These are phyloP conservation scores for Ochropleura leucogaster DNA, from an alignment of 2,888 invertebrate genomes.

Conservation along the genomic window DNA sequence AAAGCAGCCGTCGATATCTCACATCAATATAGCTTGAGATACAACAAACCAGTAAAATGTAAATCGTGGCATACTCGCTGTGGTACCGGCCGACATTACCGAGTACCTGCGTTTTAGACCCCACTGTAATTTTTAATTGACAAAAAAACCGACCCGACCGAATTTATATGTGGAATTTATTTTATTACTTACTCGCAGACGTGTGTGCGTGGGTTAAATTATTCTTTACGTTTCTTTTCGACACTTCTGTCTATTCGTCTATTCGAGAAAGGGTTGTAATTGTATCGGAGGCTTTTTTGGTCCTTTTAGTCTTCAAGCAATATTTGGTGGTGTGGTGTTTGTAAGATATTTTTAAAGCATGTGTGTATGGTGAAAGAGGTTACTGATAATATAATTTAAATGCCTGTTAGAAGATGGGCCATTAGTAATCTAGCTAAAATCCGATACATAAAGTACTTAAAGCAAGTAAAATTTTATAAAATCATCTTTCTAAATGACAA, in stretches of 20 bases:
- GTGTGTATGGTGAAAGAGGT: neutral
- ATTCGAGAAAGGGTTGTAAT: conserved; percentile 51
- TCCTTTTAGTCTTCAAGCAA: conserved; percentile 1
- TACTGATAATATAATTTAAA: neutral
- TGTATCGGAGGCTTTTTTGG: conserved; percentile 45
- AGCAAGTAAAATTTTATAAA: too few species aligned
- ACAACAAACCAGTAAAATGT: conserved; percentile 56
- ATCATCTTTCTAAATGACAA: neutral
- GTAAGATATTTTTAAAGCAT: conserved; percentile 22
- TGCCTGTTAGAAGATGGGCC: neutral
- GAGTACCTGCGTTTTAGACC: conserved; percentile 84
- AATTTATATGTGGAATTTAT: conserved; percentile 88
- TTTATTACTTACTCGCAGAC: conserved; percentile 80
- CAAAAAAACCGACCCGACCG: conserved; percentile 86
- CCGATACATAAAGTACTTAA: neutral
- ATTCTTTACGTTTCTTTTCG: conserved; percentile 68
- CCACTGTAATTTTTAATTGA: conserved; percentile 89
- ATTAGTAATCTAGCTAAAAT: neutral
- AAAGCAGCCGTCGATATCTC: conserved; percentile 44
- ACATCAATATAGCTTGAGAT: conserved; percentile 55
- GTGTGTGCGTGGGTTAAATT: conserved; percentile 80
- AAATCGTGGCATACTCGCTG: conserved; percentile 59
- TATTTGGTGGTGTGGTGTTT: neutral
- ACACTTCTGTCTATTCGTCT: conserved; percentile 69
- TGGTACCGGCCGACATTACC: conserved; percentile 50